Percentiles rank a stretch among this genome's conserved stretches.
Conservation (phyloP, 2,797 vertebrate genomes). For the Squalus acanthias region DNA sequence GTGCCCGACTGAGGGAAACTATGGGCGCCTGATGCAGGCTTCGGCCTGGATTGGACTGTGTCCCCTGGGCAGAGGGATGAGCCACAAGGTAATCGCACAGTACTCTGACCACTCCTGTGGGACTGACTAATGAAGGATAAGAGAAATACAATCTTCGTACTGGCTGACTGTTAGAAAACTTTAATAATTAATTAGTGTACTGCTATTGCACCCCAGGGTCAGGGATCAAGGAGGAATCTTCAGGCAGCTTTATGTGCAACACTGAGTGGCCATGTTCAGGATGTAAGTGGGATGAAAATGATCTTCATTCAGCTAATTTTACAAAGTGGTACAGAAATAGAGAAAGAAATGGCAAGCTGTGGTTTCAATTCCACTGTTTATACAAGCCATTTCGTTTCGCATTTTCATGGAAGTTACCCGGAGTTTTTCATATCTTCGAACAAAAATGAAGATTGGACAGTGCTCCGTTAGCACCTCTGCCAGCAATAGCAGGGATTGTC, state of each 20-base stretch:
- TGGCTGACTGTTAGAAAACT: conserved; percentile 71
- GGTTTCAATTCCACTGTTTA: neutral
- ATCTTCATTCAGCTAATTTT: conserved; percentile 34
- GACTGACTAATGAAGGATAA: conserved; percentile 53
- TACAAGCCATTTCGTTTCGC: neutral
- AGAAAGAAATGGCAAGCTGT: neutral
- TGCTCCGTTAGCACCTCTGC: neutral
- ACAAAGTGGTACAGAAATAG: conserved; percentile 7
- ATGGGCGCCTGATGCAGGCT: neutral
- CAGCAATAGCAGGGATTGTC: neutral
- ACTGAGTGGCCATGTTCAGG: conserved; percentile 52
- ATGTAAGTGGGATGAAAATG: neutral
- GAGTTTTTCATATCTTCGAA: neutral
- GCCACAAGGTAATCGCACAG: conserved; percentile 51
- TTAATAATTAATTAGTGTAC: conserved; percentile 81
- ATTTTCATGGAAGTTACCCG: neutral
- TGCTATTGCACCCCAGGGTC: conserved; percentile 70
- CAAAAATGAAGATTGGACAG: neutral
- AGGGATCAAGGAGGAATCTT: conserved; percentile 57
- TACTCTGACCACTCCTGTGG: conserved; percentile 51
- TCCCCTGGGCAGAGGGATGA: conserved; percentile 48
- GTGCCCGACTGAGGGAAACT: neutral
- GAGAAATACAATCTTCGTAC: conserved; percentile 63
- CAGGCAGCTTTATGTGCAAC: conserved; percentile 69
- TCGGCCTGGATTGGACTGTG: conserved; percentile 40